Conservation (phyloP, 2,888 invertebrate species). For the Microplitis manilae region DNA sequence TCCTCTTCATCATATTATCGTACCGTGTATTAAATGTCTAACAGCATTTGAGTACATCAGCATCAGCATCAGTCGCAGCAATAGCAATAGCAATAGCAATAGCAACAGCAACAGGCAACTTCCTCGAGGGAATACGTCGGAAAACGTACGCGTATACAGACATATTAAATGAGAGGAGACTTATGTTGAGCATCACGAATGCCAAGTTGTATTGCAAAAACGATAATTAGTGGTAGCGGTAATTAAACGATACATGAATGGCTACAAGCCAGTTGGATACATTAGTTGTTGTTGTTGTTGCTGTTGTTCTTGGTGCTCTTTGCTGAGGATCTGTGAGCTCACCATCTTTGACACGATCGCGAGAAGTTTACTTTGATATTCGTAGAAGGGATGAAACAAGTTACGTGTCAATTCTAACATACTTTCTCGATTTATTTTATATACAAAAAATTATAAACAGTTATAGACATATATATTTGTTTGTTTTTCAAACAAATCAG, state of each 20-base stretch:
- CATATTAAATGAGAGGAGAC: slow-evolving; percentile 31
- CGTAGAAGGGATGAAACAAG: slow-evolving; percentile 25
- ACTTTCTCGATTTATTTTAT: background rate
- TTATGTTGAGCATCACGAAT: slow-evolving; percentile 47
- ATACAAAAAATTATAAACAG: background rate
- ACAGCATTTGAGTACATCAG: slow-evolving; percentile 37
- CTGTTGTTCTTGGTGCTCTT: background rate
- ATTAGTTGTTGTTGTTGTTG: background rate
- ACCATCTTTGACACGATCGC: slow-evolving; percentile 32
- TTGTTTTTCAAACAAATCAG: too few relatives aligned
- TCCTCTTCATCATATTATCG: slow-evolving; percentile 2
- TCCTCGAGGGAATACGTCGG: slow-evolving; percentile 27
- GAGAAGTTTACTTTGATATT: slow-evolving; percentile 18
- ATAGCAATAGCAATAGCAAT: too few relatives aligned
- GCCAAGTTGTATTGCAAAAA: slow-evolving; percentile 51
- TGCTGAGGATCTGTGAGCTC: background rate
- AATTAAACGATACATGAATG: slow-evolving; percentile 57
- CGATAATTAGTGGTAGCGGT: slow-evolving; percentile 58
- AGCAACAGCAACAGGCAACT: slow-evolving; percentile 30
- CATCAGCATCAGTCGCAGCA: background rate
- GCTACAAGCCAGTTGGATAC: slow-evolving; percentile 16
- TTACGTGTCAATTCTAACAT: slow-evolving; percentile 27
- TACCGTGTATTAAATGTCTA: slow-evolving; percentile 32
- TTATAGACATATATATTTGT: background rate
- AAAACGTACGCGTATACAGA: slow-evolving; percentile 3